Evolutionary conservation across 2,797 vertebrate species (phyloP).

Genomic region (Hemibagrus guttatus): DNA sequence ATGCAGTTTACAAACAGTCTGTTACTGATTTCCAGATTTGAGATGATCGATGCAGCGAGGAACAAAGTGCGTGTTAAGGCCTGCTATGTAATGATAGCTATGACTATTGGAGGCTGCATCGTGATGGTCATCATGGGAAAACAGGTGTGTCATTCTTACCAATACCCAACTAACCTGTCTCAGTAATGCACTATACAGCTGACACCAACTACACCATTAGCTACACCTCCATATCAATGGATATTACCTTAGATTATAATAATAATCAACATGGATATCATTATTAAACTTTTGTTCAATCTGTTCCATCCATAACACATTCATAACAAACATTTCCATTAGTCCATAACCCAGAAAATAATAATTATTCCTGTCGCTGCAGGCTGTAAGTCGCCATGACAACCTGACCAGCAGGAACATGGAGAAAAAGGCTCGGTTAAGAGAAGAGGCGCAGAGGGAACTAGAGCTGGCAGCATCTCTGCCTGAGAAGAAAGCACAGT

Average conservation of each 20-base stretch:
- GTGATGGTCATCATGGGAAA: slow-evolving; percentile 81
- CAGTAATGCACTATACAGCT: not conserved
- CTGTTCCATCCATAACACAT: not conserved
- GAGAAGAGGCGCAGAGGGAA: slow-evolving; percentile 67
- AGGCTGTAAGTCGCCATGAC: slow-evolving; percentile 80
- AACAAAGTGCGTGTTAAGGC: slow-evolving; percentile 83
- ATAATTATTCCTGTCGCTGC: slow-evolving; percentile 16
- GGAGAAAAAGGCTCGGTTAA: slow-evolving; percentile 85
- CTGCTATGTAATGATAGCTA: slow-evolving; percentile 84
- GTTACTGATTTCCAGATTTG: slow-evolving; percentile 72
- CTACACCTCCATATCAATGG: not conserved
- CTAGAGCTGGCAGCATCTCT: slow-evolving; percentile 39
- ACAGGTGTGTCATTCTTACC: slow-evolving; percentile 70
- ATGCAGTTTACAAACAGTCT: not conserved
- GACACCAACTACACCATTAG: not conserved
- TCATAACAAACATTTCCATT: not conserved
- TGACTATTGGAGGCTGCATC: slow-evolving; percentile 80
- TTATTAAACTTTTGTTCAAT: not conserved
- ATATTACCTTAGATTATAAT: not conserved
- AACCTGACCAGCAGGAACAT: slow-evolving; percentile 77
- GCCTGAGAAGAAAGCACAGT: slow-evolving; percentile 64
- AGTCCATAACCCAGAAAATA: too few relatives aligned
- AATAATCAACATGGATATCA: not conserved
- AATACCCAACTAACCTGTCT: not conserved
- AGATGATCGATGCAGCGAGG: slow-evolving; percentile 83